Evolutionary conservation across 2,797 vertebrate genomes (phyloP).

Genomic region (Petrocephalus sullivani): DNA sequence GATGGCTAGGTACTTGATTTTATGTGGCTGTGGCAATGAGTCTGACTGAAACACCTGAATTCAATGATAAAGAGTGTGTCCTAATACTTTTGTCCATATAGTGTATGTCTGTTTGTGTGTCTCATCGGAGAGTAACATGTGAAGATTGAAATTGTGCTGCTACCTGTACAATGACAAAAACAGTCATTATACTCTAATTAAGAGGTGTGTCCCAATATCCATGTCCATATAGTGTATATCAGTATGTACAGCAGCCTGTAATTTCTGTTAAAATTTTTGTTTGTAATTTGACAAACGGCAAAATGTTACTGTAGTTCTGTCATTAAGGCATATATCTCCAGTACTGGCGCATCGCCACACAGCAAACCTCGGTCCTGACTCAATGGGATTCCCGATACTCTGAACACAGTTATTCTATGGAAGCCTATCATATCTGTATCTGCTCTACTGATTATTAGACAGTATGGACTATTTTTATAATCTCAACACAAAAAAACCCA

Average conservation of each 20-base stretch:
- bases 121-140: neutral
- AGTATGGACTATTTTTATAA: neutral
- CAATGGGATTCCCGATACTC: neutral
- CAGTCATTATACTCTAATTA: neutral
- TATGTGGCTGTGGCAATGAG: neutral
- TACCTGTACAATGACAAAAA: neutral
- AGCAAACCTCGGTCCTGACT: neutral
- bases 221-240: neutral
- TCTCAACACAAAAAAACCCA: neutral
- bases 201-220: neutral
- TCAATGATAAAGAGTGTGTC: neutral
- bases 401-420: neutral
- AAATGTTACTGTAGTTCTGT: neutral
- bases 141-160: neutral
- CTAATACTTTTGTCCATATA: neutral
- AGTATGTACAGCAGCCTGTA: neutral
- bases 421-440: neutral
- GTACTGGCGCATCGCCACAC: neutral
- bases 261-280: neutral
- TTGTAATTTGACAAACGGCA: neutral
- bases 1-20: neutral
- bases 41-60: neutral
- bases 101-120: neutral
- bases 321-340: neutral
- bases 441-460: neutral